phyloP scores from a whole-genome alignment of 2,888 invertebrate genomes.

The Onthophagus sagittarius region DNA sequence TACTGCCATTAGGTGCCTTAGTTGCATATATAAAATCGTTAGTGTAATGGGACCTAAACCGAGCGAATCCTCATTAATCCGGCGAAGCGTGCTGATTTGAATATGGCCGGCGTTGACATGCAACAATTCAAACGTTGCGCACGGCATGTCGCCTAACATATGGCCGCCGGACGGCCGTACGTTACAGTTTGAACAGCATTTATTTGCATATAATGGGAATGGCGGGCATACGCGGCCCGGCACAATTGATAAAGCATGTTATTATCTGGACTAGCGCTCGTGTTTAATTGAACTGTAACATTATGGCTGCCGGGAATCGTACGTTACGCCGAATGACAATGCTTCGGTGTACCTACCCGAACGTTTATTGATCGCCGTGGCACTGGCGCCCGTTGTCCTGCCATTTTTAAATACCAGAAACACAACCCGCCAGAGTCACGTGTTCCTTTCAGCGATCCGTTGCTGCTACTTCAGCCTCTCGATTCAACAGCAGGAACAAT shows the following conservation, averaged over 20 bases:
- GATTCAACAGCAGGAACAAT: background rate
- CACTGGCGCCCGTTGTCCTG: background rate
- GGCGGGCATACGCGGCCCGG: constrained; percentile 40
- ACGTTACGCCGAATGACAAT: background rate
- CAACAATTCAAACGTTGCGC: constrained; percentile 8
- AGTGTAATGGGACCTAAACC: background rate
- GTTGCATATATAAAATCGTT: background rate
- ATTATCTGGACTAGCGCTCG: constrained; percentile 35
- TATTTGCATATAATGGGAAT: constrained; percentile 47
- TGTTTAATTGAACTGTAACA: constrained; percentile 37
- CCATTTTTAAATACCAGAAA: background rate
- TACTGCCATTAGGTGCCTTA: background rate
- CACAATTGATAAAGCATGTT: constrained; percentile 37
- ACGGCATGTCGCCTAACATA: constrained; percentile 19
- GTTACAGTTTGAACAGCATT: constrained; percentile 29
- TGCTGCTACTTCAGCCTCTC: background rate
- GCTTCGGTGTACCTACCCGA: background rate
- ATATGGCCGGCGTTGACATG: constrained; percentile 6
- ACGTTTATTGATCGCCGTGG: background rate
- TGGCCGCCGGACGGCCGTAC: constrained; percentile 18
- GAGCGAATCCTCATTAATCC: constrained; percentile 4
- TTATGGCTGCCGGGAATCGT: constrained; percentile 12
- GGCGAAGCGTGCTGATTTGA: constrained; percentile 2
- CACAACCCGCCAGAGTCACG: background rate
- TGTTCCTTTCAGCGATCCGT: background rate